Base-by-base conservation (phyloP, 2,797 vertebrate genomes). In the Meriones psammophilus region DNA sequence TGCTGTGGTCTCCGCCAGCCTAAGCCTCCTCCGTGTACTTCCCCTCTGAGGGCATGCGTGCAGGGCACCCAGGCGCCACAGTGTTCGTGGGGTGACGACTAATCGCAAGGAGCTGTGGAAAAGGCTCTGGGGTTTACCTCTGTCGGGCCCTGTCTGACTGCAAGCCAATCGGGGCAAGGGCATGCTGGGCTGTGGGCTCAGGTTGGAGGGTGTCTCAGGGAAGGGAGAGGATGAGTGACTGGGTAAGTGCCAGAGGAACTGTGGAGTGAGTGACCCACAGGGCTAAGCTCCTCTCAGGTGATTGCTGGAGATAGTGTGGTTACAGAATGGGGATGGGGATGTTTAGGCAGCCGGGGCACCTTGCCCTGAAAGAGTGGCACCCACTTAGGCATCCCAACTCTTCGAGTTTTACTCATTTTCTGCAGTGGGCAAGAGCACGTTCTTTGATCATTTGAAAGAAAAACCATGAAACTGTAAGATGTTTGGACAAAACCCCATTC, bases 381-480 rank as follows among this genome's bases (percentile, higher is more conserved):
- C 33, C 24, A 17, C 36, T 10, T 0, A 5, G 69, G 33, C 26
- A 36, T 20, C 26, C 69, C 17, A 0, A 22, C 26, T 66, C n/a
- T 0, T 50, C 28, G 2, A 17, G 3, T n/a, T 84, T 46, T 5
- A 4, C 46, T 93, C 54, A 36, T 89, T 71, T 85, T 86, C 54
- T 36, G 3, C 26, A 0, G 12, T 8, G 26, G 36, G 36, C 13
- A 22, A 83, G 74, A 20, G 13, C 33, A n/a, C 4, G 13, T 54
- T 4, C 36, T 88, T 71, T 50, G 74, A 54, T 78, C 73, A 90
- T 90, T 78, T 83, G 64, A 78, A 83, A 86, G 76, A 66, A 66
- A 91, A 92, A 78, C n/a, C 62, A 33, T 90, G 77, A 83, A 24
- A 94, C 46, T 17, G 77, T 18, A 89, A 81, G 85, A 46, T 58